phyloP scores from a whole-genome alignment of 2,797 vertebrate genomes.

The Chaunax sp. region DNA sequence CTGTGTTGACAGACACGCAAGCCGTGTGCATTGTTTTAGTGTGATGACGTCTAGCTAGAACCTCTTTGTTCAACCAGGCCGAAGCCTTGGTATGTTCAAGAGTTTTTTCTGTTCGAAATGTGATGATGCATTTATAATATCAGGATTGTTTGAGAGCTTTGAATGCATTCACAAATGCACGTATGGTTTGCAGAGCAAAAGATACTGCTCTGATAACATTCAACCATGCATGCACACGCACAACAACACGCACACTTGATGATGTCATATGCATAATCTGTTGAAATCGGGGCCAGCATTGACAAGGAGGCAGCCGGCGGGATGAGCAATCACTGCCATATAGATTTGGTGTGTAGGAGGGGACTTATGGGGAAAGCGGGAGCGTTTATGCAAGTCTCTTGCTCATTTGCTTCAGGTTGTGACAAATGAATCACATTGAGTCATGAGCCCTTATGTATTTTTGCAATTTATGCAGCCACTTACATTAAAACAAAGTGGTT shows the following conservation, averaged over 20 bases:
- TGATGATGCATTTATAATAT: slow-evolving; percentile 21
- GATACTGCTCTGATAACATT: slow-evolving; percentile 11
- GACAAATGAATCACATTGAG: slow-evolving; percentile 45
- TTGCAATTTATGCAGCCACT: slow-evolving; percentile 43
- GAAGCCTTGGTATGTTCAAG: background rate
- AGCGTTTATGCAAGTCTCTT: slow-evolving; percentile 12
- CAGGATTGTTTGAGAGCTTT: slow-evolving; percentile 11
- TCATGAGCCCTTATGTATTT: slow-evolving; percentile 39
- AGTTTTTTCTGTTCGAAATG: slow-evolving; percentile 12
- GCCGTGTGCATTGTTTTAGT: slow-evolving; percentile 8
- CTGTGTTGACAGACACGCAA: slow-evolving; percentile 27
- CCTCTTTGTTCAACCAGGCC: background rate
- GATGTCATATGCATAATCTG: slow-evolving; percentile 76
- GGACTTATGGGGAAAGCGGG: slow-evolving; percentile 54
- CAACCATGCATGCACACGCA: slow-evolving; percentile 18
- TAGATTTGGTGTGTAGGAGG: slow-evolving; percentile 65
- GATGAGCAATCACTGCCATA: slow-evolving; percentile 69
- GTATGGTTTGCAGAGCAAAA: background rate
- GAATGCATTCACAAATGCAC: slow-evolving; percentile 3
- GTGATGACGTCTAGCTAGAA: slow-evolving; percentile 7
- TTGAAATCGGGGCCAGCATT: slow-evolving; percentile 76
- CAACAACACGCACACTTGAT: slow-evolving; percentile 41
- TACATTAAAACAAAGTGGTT: slow-evolving; percentile 55
- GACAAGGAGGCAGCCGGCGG: slow-evolving; percentile 65
- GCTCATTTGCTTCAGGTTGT: slow-evolving; percentile 38